Evolutionary conservation across 2,797 vertebrate genomes (phyloP), one percentile per base, ranked within the genome.

Genomic region (Squalus acanthias): DNA sequence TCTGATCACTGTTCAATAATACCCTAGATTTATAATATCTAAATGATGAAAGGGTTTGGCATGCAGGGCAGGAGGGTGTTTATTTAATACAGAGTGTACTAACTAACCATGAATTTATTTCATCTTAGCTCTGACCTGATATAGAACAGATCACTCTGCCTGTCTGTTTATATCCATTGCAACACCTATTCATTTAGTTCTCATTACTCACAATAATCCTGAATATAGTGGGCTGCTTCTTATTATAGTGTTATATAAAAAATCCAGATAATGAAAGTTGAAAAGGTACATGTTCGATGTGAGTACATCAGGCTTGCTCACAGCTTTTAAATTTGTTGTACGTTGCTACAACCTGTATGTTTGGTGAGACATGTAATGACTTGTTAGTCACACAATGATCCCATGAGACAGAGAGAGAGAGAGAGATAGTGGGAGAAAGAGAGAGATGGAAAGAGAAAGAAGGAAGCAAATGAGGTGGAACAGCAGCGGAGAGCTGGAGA

Each of bases 1-100:
- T 97, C 97, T 96, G 74, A 96, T 97, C 97, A 0, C 0, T 96
- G 97, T 96, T 97, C 97, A 87, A 97, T 98, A 98, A 97, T 97
- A 96, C 96, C 70, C 79, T n/a, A 97, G 97, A 98, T 97, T 97
- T 97, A 98, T 97, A 97, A 87, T 96, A 92, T 33, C 96, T 95
- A 53, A 96, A 97, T 96, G 97, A 96, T 2, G 93, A 96, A 96
- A 97, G 96, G 97, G 97, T 97, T 96, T 94, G 10, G 0, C 82
- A 89, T 13, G 85, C 50, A 96, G 96, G 91, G 95, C 60, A 82
- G 96, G 96, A 0, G 76, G 96, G 95, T 97, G 96, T 97, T 97
- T 97, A 96, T 97, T 97, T 97, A 97, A 97, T 96, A 96, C 96
- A 96, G 96, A 95, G 33, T 50, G 96, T 96, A 97, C 97, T 96